Conservation (phyloP, 2,888 invertebrate genomes). For the Lingula anatina region DNA sequence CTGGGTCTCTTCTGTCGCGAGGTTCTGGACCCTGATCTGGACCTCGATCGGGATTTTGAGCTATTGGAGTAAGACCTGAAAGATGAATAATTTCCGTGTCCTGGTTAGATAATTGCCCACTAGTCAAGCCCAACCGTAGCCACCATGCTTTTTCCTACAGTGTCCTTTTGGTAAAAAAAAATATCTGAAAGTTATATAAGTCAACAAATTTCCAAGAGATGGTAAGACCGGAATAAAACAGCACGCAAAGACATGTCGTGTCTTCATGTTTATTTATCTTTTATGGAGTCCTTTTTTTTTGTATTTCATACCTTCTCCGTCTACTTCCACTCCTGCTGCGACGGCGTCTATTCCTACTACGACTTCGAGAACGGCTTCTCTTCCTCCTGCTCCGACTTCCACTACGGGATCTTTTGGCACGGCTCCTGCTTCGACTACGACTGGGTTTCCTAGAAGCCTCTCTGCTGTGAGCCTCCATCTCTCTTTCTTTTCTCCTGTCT, state of each 20-base stretch:
- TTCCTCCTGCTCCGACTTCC: conserved; percentile 17
- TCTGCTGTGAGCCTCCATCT: too few species aligned
- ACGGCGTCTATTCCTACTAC: conserved; percentile 20
- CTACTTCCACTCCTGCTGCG: conserved; percentile 12
- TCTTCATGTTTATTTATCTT: too few species aligned
- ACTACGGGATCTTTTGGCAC: conserved; percentile 19
- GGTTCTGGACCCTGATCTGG: conserved; percentile 23
- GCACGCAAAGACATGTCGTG: neutral
- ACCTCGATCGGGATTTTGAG: conserved; percentile 17
- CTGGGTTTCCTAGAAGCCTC: conserved; percentile 15
- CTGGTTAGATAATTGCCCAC: too few species aligned
- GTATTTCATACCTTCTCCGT: conserved; percentile 9
- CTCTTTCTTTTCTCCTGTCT: conserved; percentile 46
- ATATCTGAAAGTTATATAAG: neutral
- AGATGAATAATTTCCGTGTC: neutral
- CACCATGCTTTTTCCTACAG: conserved; percentile 17
- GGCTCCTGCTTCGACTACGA: conserved; percentile 22
- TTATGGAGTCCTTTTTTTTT: too few species aligned
- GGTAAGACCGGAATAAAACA: neutral
- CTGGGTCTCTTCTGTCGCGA: conserved; percentile 9
- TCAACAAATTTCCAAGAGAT: neutral
- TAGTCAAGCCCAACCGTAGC: conserved; percentile 17
- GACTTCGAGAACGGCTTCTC: conserved; percentile 18
- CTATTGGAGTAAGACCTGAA: neutral
- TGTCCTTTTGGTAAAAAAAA: conserved; percentile 12